Base-by-base conservation (phyloP, 1,140 invertebrate genomes). In the Galleria mellonella region DNA sequence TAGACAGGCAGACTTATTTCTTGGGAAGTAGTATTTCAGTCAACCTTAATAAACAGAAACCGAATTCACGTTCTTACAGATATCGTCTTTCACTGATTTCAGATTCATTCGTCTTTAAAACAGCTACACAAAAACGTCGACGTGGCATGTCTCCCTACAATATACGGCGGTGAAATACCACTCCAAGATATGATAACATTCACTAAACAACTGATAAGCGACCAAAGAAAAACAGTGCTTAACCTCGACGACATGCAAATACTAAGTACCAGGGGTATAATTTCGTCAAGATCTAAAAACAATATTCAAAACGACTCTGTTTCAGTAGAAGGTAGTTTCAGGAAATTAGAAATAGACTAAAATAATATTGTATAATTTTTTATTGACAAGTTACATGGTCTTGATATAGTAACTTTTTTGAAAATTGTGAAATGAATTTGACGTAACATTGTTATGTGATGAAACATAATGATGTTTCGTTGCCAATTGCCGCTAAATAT, bases 151-250 rank as follows among this genome's bases (percentile, higher is more conserved):
- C 74, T 96, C 14, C 94, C 94, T 0, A 89, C 90, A 27, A 91
- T 93, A 61, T 93, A 93, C 67, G 94, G 94, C 1, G 94, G 94
- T 0, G 85, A 88, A 9, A 85, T 94, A 42, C 91, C 93, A 15
- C 79, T 93, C 44, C 81, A 89, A 1, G 91, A 93, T 33, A 95
- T 96, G 93, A 92, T 93, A n/a, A 87, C 89, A 72, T 86, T 76
- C 54, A 93, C 93, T 62, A 92, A 92, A 53, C 84, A 88, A 37
- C 83, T 89, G 32, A 58, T 95, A 9, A 72, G 85, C 31, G 83
- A 87, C 13, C 92, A 92, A 48, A 83, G 90, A 35, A 88, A 92
- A 9, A 72, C 87, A 13, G 68, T 94, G 28, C 73, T 92, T 1
- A 88, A 88, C 0, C 72, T 94, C 3, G 92, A 94, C 51, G 86